A percentile compares a stretch with the other conserved stretches of the same genome.
Conservation (phyloP, 2,113 vertebrate genomes). For the Illadopsis cleaveri region DNA sequence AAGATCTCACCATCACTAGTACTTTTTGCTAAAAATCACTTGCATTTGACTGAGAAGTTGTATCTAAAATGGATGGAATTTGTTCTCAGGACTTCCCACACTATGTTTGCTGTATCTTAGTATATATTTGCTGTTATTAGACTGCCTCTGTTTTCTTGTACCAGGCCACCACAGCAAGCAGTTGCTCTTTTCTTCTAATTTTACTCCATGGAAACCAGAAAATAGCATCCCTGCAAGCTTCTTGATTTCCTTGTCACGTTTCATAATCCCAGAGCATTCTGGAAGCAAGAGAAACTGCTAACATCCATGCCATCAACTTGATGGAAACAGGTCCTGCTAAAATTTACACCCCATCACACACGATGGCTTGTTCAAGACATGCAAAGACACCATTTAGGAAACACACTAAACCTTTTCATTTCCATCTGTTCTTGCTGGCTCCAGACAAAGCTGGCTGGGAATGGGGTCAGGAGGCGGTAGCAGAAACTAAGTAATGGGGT, state of each 20-base stretch:
- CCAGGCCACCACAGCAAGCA: not conserved
- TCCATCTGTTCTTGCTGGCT: not conserved
- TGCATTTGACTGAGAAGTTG: not conserved
- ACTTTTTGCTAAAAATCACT: not conserved
- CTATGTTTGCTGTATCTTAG: not conserved
- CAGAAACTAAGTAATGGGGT: not conserved
- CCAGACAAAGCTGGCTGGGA: not conserved
- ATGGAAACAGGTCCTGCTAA: not conserved
- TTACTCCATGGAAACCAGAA: conserved; percentile 31
- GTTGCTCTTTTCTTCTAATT: conserved; percentile 46
- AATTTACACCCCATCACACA: not conserved
- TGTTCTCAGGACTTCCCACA: conserved; percentile 6
- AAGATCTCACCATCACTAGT: not conserved
- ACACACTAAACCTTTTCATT: not conserved
- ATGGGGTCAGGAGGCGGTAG: not conserved
- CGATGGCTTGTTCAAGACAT: not conserved
- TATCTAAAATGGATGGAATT: not conserved
- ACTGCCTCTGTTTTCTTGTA: not conserved
- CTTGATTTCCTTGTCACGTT: not conserved
- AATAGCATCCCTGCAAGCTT: not conserved
- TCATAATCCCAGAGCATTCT: not conserved
- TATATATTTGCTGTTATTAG: conserved; percentile 14
- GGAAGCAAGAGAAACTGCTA: not conserved
- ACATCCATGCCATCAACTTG: not conserved
- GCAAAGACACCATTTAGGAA: not conserved